These are phyloP conservation scores for Grantiella picta DNA, from an alignment of 2,113 vertebrate species.

Conservation along the genomic window DNA sequence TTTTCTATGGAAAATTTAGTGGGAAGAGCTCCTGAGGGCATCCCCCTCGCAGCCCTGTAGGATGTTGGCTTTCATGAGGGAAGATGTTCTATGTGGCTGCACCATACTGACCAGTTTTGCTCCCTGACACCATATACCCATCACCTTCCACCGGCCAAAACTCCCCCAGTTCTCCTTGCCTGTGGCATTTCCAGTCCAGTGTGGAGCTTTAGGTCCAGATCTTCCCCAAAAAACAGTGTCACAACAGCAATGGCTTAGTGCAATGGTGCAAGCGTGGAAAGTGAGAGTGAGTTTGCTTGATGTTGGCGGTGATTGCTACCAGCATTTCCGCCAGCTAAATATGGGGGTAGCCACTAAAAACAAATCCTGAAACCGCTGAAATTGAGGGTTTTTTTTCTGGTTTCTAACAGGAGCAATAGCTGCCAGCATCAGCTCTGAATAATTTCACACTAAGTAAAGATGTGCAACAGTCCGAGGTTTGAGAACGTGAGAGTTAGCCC, in stretches of 20 bases:
- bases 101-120: fast-evolving
- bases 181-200: not conserved
- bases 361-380: not conserved
- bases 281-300: not conserved
- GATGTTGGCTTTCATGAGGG: fast-evolving
- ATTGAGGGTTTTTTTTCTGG: not conserved
- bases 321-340: not conserved
- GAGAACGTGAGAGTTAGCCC: not conserved
- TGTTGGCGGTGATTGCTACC: not conserved
- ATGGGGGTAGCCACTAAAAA: not conserved
- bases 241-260: fast-evolving
- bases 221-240: fast-evolving
- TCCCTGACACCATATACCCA: fast-evolving
- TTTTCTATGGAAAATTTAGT: not conserved
- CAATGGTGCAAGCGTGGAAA: not conserved
- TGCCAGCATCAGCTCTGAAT: not conserved
- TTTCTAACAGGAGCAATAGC: not conserved
- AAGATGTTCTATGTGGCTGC: not conserved
- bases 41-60: not conserved
- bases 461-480: not conserved
- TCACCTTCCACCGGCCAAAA: not conserved
- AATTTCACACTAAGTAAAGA: not conserved
- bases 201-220: not conserved
- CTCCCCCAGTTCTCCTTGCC: fast-evolving
- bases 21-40: not conserved